Evolutionary conservation across 35 echinoderm and acorn worm species (phyloP).

Genomic region (Ophiothrix spiculata): DNA sequence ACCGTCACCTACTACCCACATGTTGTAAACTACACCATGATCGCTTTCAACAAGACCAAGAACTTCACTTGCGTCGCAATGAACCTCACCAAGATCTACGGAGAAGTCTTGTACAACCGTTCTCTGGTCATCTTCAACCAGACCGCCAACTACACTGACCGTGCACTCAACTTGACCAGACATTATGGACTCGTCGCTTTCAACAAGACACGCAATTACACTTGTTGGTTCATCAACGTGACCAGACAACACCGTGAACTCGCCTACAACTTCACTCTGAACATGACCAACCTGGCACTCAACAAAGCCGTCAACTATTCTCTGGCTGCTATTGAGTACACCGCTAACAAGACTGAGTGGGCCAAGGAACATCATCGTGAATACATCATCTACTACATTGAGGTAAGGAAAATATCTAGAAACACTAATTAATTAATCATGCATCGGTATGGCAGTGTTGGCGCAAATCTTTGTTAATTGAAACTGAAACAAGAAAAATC

Average conservation of each 20-base stretch:
- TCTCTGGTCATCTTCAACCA: background rate
- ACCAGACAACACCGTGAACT: background rate
- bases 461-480: background rate
- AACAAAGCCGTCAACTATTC: slow-evolving; percentile 39
- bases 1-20: slow-evolving; percentile 2
- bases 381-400: slow-evolving; percentile 27
- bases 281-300: slow-evolving; percentile 7
- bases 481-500: background rate
- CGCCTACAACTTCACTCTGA: slow-evolving; percentile 16
- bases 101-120: slow-evolving; percentile 7
- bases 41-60: slow-evolving; percentile 30
- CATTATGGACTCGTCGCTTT: slow-evolving; percentile 36
- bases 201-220: slow-evolving; percentile 52
- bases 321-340: slow-evolving; percentile 33
- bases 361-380: slow-evolving; percentile 16
- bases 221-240: background rate
- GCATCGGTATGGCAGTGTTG: background rate
- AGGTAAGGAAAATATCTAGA: slow-evolving; percentile 21
- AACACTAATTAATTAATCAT: background rate
- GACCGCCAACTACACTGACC: slow-evolving; percentile 17
- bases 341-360: slow-evolving; percentile 42
- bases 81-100: slow-evolving; percentile 50
- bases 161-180: slow-evolving; percentile 24
- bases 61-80: slow-evolving; percentile 33
- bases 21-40: slow-evolving; percentile 1